Base-by-base conservation (phyloP, 1,140 invertebrate genomes). In the Drosophila subpulchrella region DNA sequence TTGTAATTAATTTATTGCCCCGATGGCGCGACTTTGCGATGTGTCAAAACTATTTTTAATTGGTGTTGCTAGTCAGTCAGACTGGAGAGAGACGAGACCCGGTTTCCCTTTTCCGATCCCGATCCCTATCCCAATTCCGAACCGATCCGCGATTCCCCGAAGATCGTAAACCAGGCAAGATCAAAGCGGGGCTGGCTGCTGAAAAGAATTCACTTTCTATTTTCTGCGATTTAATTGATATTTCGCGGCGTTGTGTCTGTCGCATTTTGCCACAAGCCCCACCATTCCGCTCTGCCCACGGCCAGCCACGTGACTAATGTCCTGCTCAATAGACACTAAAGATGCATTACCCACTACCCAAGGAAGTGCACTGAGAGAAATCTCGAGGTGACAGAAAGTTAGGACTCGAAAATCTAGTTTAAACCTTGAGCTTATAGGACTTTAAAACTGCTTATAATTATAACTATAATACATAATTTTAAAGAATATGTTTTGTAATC, bases 31-130 rank as follows among this genome's bases (percentile, higher is more conserved):
- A 57, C 60, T 74, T 71, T 54, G 83, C 75, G 55, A 79, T 51
- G 83, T 86, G 83, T 86, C 83, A 86, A 86, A 88, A 88, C 83
- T 89, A 89, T 88, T 88, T 88, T 88, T 88, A 88, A 88, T 88
- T 89, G 84, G 79, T 66, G 46, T 51, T 47, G 39, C 60, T 30
- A 68, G 67, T 56, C 54, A 51, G 72, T 55, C 46, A n/a, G 30
- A 41, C 27, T 20, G 20, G 20, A 20, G 20, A 20, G 20, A 20
- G 20, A 20, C 20, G 47, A 50, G 27, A 2, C 20, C 20, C 24
- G 7, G 20, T n/a, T 30, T 10, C 24, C 11, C 10, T 12, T 30
- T 34, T 38, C 42, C 17, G 6, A 32, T 24, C 13, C 27, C 47
- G 24, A 27, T 44, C 15, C 42, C 7, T 15, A 34, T 50, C 1